Percentiles rank a stretch among this genome's conserved stretches.
Conservation (phyloP, 2,888 invertebrate genomes). For the Apamea crenata region DNA sequence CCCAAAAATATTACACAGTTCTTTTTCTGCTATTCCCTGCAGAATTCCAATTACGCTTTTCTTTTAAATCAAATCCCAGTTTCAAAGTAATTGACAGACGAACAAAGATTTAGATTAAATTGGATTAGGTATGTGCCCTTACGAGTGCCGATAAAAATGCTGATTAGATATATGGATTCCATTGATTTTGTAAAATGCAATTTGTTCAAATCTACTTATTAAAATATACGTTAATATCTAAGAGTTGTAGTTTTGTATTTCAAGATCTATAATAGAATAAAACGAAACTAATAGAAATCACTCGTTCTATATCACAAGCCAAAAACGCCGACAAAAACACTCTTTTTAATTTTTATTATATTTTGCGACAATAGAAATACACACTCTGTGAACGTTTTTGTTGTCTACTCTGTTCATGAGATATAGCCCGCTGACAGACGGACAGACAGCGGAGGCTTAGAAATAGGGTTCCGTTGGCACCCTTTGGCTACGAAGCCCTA, state of each 20-base stretch:
- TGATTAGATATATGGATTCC: slow-evolving; percentile 15
- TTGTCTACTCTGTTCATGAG: too few relatives aligned
- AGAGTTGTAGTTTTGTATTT: background rate
- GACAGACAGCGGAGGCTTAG: too few relatives aligned
- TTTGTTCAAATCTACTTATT: background rate
- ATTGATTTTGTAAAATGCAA: background rate
- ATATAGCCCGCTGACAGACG: too few relatives aligned
- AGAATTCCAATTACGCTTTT: slow-evolving; percentile 13
- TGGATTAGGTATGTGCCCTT: background rate
- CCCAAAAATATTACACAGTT: background rate
- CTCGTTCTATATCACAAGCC: background rate
- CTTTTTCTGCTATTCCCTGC: background rate
- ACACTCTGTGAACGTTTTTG: too few relatives aligned
- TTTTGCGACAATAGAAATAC: too few relatives aligned
- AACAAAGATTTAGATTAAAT: slow-evolving; percentile 19
- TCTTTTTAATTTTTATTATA: too few relatives aligned
- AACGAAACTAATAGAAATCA: background rate
- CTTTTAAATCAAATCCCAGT: slow-evolving; percentile 24
- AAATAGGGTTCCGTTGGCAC: too few relatives aligned
- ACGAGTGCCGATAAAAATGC: background rate
- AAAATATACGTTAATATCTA: background rate
- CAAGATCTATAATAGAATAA: background rate
- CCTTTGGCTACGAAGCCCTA: too few relatives aligned
- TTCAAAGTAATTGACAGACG: slow-evolving; percentile 8
- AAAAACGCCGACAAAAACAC: background rate